Evolutionary conservation across 2,113 vertebrate species (phyloP).

Genomic region (Cairina moschata): DNA sequence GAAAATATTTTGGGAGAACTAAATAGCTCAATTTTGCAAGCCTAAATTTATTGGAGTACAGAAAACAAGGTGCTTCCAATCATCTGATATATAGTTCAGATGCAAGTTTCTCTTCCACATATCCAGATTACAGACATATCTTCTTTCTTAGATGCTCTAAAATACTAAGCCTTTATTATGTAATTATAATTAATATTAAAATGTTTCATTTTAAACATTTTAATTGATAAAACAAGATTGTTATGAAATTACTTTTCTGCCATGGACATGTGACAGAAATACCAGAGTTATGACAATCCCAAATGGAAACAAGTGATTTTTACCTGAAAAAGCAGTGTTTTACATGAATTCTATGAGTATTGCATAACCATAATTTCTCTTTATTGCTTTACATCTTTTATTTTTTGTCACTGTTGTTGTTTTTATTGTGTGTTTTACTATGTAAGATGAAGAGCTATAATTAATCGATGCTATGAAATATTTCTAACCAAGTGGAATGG

Average conservation of each 20-base stretch:
- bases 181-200: too few relatives aligned
- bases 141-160: not conserved
- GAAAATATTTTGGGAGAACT: not conserved
- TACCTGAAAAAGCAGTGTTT: not conserved
- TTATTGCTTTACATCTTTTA: not conserved
- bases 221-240: not conserved
- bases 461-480: not conserved
- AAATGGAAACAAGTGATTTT: not conserved
- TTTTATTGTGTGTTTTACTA: not conserved
- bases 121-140: not conserved
- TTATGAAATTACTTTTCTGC: not conserved
- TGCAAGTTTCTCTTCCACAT: not conserved
- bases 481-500: not conserved
- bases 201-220: not conserved
- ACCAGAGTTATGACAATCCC: not conserved
- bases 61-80: not conserved
- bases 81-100: not conserved
- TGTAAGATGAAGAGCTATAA: not conserved
- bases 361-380: not conserved
- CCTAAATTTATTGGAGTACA: not conserved
- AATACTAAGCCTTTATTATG: not conserved
- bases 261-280: rapidly evolving
- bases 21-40: not conserved
- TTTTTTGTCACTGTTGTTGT: too few relatives aligned
- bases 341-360: not conserved